A percentile compares a stretch with the other conserved stretches of the same genome.
Evolutionary conservation across 2,888 invertebrate genomes (phyloP).

Genomic region (Limenitis camilla): DNA sequence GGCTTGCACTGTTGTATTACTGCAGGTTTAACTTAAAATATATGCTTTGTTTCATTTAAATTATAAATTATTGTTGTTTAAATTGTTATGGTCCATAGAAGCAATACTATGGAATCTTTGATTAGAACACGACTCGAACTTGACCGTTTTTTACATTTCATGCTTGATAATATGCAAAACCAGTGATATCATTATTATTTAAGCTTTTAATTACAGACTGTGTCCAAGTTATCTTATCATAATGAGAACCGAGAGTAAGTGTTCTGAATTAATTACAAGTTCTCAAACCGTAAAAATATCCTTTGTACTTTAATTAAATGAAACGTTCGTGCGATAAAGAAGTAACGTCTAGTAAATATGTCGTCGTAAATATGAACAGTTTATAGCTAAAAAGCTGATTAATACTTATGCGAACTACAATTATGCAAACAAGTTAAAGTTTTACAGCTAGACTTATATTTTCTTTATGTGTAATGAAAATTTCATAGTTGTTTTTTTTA

Average conservation of each 20-base stretch:
- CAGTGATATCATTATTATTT: slow-evolving; percentile 4
- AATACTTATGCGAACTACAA: slow-evolving; percentile 4
- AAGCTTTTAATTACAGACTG: not conserved
- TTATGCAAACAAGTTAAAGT: slow-evolving; percentile 1
- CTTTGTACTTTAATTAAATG: not conserved
- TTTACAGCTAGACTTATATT: not conserved
- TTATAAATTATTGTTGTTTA: too few species aligned
- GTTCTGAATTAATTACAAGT: not conserved
- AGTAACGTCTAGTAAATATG: not conserved
- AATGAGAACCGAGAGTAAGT: not conserved
- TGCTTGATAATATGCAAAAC: slow-evolving; percentile 23
- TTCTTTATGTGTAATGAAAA: too few species aligned
- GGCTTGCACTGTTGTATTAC: too few species aligned
- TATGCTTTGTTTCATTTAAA: too few species aligned
- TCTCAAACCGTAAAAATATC: not conserved
- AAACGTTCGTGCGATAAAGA: not conserved
- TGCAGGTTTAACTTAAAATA: too few species aligned
- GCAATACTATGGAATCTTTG: too few species aligned
- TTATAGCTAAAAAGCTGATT: slow-evolving; percentile 4
- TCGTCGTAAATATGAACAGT: slow-evolving; percentile 5
- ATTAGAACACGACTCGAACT: too few species aligned
- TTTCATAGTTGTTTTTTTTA: too few species aligned
- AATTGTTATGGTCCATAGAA: too few species aligned
- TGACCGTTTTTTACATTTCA: not conserved
- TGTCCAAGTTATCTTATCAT: not conserved